Evolutionary conservation across 2,113 vertebrate species (phyloP), one percentile per base, ranked within the genome.

Genomic region (Eleginops maclovinus): DNA sequence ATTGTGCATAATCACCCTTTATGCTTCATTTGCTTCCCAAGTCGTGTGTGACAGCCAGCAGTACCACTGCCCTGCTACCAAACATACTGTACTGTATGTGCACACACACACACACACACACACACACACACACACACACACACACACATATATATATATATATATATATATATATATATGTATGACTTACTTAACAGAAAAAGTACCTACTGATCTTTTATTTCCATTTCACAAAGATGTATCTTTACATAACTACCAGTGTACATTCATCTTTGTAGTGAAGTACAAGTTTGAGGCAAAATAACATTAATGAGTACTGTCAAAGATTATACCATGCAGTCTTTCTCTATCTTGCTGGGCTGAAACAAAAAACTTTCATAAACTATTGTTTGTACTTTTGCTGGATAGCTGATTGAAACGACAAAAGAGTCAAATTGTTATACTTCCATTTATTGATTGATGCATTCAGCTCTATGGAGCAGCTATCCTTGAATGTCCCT

Each of bases 1-100:
- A 75, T 83, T 72, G 75, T 36, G 43, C 77, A 87, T 91, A 90
- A 83, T 87, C 19, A 58, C 66, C 50, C 50, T 65, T 77, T 68
- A 83, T 79, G 91, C 78, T 65, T 89, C 78, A 75, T 85, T 88
- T 84, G 88, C 73, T 77, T 79, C 77, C 49, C 28, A 71, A 69
- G 56, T 75, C 62, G 50, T 82, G 72, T 71, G 78, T 84, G 77
- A 82, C 78, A 74, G 78, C 16, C 19, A 5, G 31, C 49, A 64
- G 69, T 70, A 61, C 69, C 64, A 72, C 51, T 55, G 43, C 10
- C 8, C 59, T 59, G 28, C 10, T 24, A 36, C n/a, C n/a, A n/a
- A n/a, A n/a, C 51, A 61, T 7, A 63, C 19, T 21, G 36, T 60
- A 21, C 11, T 40, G 3, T 28, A 0, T 43, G 17, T 63, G 59